Conservation (phyloP, 2,113 vertebrate genomes). For the Otocyon megalotis region DNA sequence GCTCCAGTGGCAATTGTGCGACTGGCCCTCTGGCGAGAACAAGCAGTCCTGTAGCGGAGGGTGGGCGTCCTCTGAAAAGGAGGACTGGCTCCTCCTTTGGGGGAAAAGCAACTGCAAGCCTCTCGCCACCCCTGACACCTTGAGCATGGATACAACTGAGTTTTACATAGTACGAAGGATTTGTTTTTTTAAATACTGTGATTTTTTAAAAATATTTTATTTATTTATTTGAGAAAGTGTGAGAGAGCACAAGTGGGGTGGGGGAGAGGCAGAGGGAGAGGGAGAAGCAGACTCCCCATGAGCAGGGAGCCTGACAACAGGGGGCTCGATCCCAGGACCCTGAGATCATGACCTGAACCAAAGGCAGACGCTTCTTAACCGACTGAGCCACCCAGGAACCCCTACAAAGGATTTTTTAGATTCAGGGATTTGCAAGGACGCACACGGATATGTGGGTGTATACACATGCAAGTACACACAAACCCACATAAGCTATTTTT, state of each 20-base stretch:
- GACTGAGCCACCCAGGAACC: no score
- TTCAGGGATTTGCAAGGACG: not conserved
- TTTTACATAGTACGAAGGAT: not conserved
- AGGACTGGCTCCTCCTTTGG: not conserved
- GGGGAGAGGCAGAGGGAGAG: no score
- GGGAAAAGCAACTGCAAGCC: not conserved
- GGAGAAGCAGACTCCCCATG: no score
- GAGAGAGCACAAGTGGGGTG: no score
- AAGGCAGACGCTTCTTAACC: no score
- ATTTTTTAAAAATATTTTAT: not conserved
- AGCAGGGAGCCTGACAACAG: no score
- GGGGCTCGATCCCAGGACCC: no score
- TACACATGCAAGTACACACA: not conserved
- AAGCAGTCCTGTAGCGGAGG: fast-evolving
- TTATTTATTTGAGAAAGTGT: no score
- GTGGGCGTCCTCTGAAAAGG: not conserved
- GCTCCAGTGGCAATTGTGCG: fast-evolving
- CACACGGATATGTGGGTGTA: no score
- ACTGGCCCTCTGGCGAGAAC: fast-evolving
- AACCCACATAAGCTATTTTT: not conserved
- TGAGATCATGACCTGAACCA: no score
- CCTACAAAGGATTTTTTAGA: no score
- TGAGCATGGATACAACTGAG: not conserved
- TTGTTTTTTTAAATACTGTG: no score
- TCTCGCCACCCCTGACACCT: not conserved